These are phyloP conservation scores for Chrysocyon brachyurus DNA, from an alignment of 2,797 vertebrate species.

Conservation along the genomic window DNA sequence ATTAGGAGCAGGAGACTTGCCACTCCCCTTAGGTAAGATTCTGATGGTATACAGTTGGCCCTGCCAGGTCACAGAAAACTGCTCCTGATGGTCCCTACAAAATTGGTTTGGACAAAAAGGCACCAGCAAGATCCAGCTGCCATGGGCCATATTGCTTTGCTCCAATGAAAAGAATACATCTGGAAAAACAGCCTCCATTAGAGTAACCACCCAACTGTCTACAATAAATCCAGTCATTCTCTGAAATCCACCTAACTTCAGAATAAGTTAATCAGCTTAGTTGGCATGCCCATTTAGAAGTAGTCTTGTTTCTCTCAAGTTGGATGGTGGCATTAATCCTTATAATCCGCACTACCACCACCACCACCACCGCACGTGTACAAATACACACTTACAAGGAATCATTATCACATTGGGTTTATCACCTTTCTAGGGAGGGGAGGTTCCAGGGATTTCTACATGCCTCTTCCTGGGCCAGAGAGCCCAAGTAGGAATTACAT, in stretches of 20 bases:
- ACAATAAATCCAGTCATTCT: not conserved
- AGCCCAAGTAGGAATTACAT: not conserved
- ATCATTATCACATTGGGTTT: not conserved
- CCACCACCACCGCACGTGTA: not conserved
- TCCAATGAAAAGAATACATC: not conserved
- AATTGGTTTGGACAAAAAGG: not conserved
- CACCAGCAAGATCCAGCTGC: not conserved
- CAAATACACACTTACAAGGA: not conserved
- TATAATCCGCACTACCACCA: rapidly evolving
- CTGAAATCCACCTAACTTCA: not conserved
- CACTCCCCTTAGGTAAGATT: not conserved
- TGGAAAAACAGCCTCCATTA: not conserved
- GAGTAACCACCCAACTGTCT: not conserved
- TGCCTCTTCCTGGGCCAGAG: not conserved
- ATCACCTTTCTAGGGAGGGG: not conserved
- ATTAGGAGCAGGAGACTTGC: not conserved
- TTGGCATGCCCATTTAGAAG: not conserved
- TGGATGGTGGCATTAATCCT: not conserved
- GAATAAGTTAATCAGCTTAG: not conserved
- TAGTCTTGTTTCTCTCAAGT: not conserved
- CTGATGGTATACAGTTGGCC: not conserved
- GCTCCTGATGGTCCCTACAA: not conserved
- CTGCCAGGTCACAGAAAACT: not conserved
- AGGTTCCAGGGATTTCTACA: not conserved
- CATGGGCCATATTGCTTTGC: not conserved